Conservation (phyloP, 37 sponge, comb jelly and placozoan species). For the Dysidea cf. avara region DNA sequence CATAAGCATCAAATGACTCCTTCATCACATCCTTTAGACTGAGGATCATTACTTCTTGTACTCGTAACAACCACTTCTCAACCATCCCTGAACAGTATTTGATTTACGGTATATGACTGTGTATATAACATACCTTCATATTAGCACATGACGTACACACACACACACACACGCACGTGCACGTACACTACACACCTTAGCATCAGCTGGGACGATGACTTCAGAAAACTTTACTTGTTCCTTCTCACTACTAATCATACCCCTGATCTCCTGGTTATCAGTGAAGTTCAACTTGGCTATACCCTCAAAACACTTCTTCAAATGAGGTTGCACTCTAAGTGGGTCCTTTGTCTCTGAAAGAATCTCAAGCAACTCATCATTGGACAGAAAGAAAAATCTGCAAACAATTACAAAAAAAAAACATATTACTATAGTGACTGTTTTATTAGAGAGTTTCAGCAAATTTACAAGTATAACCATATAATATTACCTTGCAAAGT, state of each 20-base stretch:
- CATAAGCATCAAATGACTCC: conserved; percentile 78
- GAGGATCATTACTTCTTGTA: conserved; percentile 84
- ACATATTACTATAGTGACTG: neutral
- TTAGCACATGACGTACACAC: too few relatives aligned
- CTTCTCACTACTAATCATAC: conserved; percentile 95
- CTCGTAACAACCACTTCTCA: conserved; percentile 97
- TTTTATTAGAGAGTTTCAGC: neutral
- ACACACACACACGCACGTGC: too few relatives aligned
- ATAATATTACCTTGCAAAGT: conserved; percentile 80
- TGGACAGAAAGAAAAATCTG: conserved; percentile 93
- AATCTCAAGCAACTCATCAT: conserved; percentile 95
- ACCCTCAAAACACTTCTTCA: conserved; percentile 97
- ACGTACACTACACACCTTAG: conserved; percentile 69
- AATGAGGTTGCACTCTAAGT: conserved; percentile 91
- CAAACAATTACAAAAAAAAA: neutral
- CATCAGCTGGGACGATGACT: conserved; percentile 88
- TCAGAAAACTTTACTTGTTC: conserved; percentile 88
- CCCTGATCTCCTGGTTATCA: conserved; percentile 85
- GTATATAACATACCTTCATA: too few relatives aligned
- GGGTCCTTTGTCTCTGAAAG: conserved; percentile 96
- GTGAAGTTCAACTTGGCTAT: conserved; percentile 92
- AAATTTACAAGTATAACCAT: too few relatives aligned
- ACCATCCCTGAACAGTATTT: conserved; percentile 84
- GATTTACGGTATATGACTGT: too few relatives aligned
- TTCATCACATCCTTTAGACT: conserved; percentile 84